These are phyloP conservation scores for Pyxicephalus adspersus DNA, from an alignment of 2,113 vertebrate species.

Conservation along the genomic window DNA sequence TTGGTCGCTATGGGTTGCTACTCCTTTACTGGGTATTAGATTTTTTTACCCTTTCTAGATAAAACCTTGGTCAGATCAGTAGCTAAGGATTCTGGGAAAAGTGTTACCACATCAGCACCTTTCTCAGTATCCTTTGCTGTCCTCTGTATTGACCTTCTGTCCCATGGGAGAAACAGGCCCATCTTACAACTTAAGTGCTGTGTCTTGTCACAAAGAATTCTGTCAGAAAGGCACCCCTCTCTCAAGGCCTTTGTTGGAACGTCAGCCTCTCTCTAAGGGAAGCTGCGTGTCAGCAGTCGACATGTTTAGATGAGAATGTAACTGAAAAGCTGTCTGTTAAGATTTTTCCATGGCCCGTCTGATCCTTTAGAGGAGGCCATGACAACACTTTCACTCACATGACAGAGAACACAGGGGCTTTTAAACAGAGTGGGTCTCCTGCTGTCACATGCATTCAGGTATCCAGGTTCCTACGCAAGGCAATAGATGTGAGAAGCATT, in stretches of 20 bases:
- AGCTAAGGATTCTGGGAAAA: background rate
- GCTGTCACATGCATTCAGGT: conserved; percentile 48
- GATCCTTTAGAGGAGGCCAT: conserved; percentile 58
- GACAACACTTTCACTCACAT: conserved; percentile 43
- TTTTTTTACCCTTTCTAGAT: too few relatives aligned
- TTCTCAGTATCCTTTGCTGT: conserved; percentile 21
- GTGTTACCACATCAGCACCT: conserved; percentile 16
- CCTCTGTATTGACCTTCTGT: conserved; percentile 61
- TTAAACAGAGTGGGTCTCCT: conserved; percentile 45
- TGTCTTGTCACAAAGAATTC: conserved; percentile 80
- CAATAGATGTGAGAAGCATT: conserved; percentile 19
- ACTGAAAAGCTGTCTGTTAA: conserved; percentile 66
- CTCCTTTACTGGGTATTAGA: too few relatives aligned
- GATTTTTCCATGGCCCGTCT: conserved; percentile 64
- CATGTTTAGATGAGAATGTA: conserved; percentile 63
- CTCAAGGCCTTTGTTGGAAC: conserved; percentile 69
- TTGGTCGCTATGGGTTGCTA: too few relatives aligned
- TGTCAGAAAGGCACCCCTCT: conserved; percentile 69
- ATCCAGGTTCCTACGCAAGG: conserved; percentile 12
- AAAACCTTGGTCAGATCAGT: background rate
- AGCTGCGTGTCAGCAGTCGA: conserved; percentile 63
- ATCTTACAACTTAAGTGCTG: conserved; percentile 85
- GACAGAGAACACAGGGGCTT: conserved; percentile 38
- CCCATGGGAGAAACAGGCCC: conserved; percentile 76
- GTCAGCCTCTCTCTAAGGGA: conserved; percentile 69